Evolutionary conservation across 2,888 invertebrate species (phyloP).

Genomic region (Cloeon dipterum): DNA sequence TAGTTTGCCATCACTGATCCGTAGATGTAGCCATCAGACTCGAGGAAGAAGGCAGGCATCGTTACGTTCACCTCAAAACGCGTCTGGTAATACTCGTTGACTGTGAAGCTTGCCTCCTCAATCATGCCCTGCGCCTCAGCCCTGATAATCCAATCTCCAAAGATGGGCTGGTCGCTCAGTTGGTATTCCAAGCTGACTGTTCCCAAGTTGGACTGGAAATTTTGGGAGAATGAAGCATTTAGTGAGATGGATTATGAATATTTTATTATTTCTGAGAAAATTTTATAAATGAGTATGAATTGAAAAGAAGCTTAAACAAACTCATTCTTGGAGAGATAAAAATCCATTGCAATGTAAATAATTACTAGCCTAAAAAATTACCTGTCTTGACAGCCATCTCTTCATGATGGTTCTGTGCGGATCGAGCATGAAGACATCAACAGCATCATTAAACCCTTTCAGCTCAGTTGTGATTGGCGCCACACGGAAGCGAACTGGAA

Average conservation of each 20-base stretch:
- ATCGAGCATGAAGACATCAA: constrained; percentile 82
- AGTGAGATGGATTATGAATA: too few species aligned
- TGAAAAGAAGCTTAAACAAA: too few species aligned
- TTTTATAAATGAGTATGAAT: too few species aligned
- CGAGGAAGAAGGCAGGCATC: constrained; percentile 85
- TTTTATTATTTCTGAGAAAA: too few species aligned
- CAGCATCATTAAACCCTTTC: constrained; percentile 70
- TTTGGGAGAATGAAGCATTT: constrained; percentile 4
- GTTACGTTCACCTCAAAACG: constrained; percentile 90
- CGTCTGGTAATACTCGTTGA: constrained; percentile 90
- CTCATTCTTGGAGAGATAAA: too few species aligned
- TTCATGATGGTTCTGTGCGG: constrained; percentile 71
- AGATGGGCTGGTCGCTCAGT: constrained; percentile 75
- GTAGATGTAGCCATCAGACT: constrained; percentile 57
- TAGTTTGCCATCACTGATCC: constrained; percentile 88
- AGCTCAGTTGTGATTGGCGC: constrained; percentile 84
- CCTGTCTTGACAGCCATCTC: constrained; percentile 80
- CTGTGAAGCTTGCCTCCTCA: constrained; percentile 64
- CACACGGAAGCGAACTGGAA: constrained; percentile 68
- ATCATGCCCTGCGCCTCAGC: constrained; percentile 73
- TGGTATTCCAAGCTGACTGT: constrained; percentile 82
- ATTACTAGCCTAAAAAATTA: constrained; percentile 12
- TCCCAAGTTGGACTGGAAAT: constrained; percentile 54
- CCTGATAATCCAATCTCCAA: constrained; percentile 77
- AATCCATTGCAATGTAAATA: neutral